These are phyloP conservation scores for Zaprionus nigranus DNA, from an alignment of 1,140 invertebrate genomes.

Conservation along the genomic window DNA sequence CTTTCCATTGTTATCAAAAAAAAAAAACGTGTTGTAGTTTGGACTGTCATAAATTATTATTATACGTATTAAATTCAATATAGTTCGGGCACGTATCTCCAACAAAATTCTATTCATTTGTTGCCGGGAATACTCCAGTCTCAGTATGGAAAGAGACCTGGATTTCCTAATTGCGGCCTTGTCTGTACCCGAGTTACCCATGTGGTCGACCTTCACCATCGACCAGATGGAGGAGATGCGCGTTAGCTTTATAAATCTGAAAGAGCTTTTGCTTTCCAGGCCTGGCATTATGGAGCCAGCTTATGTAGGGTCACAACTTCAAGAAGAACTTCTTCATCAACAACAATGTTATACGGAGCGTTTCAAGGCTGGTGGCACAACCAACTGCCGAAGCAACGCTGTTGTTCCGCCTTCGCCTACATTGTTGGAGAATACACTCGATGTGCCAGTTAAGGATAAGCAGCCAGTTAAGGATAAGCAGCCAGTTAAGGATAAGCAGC, in stretches of 20 bases:
- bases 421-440: neutral
- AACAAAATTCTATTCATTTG: neutral
- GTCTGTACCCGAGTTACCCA: conserved; percentile 43
- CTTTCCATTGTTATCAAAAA: too few relatives aligned
- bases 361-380: conserved; percentile 54
- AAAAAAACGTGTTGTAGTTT: neutral
- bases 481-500: neutral
- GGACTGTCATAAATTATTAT: neutral
- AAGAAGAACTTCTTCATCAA: neutral
- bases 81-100: neutral
- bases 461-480: neutral
- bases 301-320: neutral
- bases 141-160: conserved; percentile 59
- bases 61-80: neutral
- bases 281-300: neutral
- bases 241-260: conserved; percentile 49
- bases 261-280: conserved; percentile 33
- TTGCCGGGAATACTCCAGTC: neutral
- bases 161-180: conserved; percentile 62
- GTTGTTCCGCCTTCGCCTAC: neutral
- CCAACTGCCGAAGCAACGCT: neutral
- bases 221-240: conserved; percentile 57
- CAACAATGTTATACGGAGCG: conserved; percentile 8
- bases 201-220: conserved; percentile 36
- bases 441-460: neutral